Evolutionary conservation across 2,888 invertebrate genomes (phyloP).

Genomic region (Cheiracanthium punctorium): DNA sequence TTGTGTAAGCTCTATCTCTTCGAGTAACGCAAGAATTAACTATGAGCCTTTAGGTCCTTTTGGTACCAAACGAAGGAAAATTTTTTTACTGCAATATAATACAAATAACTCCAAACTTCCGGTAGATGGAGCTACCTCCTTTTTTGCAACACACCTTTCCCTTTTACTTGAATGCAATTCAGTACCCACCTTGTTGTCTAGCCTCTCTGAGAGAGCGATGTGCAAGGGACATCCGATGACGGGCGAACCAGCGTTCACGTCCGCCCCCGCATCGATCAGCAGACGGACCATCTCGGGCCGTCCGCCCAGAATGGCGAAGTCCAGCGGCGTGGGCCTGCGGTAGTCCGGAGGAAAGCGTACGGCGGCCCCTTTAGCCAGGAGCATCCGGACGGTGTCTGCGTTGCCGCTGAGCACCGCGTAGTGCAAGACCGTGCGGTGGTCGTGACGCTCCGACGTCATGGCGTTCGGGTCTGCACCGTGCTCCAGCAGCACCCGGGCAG

Average conservation of each 20-base stretch:
- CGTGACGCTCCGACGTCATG: slow-evolving; percentile 89
- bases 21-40: too few species aligned
- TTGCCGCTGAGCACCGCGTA: slow-evolving; percentile 89
- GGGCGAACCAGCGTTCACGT: slow-evolving; percentile 87
- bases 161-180: too few species aligned
- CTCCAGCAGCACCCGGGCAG: slow-evolving; percentile 85
- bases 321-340: slow-evolving; percentile 86
- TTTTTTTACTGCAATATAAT: too few species aligned
- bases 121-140: too few species aligned
- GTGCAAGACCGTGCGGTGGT: slow-evolving; percentile 88
- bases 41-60: too few species aligned
- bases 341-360: slow-evolving; percentile 81
- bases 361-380: slow-evolving; percentile 88
- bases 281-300: slow-evolving; percentile 83
- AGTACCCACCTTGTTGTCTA: slow-evolving; percentile 83
- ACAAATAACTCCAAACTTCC: too few species aligned
- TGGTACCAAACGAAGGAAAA: too few species aligned
- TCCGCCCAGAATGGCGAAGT: slow-evolving; percentile 88
- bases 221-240: slow-evolving; percentile 89
- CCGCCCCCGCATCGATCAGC: slow-evolving; percentile 80
- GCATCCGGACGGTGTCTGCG: slow-evolving; percentile 83
- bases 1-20: too few species aligned
- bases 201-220: slow-evolving; percentile 82
- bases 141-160: too few species aligned
- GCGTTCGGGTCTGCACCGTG: slow-evolving; percentile 91